Conservation (phyloP, 2,797 vertebrate species). For the Prionace glauca region DNA sequence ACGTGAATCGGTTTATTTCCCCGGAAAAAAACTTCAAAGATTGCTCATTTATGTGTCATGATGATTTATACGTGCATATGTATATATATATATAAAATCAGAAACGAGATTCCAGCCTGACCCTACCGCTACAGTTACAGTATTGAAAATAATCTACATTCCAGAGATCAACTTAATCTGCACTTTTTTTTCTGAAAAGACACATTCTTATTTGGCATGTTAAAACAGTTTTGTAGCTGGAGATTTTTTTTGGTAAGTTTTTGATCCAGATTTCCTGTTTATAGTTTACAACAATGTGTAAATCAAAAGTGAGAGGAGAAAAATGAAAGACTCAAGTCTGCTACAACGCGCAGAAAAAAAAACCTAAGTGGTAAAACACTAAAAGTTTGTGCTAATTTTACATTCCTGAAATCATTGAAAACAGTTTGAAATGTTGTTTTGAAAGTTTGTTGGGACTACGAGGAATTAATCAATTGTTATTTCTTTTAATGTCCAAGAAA, state of each 20-base stretch:
- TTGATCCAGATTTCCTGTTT: neutral
- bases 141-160: neutral
- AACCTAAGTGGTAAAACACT: neutral
- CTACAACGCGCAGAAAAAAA: neutral
- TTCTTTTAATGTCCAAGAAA: neutral
- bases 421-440: neutral
- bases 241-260: slow-evolving; percentile 6
- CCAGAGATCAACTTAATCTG: neutral
- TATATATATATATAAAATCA: neutral
- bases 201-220: neutral
- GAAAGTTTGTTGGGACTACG: neutral
- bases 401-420: neutral
- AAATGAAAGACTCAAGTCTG: neutral
- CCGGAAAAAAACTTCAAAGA: slow-evolving; percentile 1
- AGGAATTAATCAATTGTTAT: neutral
- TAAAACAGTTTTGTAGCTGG: no score
- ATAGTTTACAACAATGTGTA: neutral
- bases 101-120: neutral
- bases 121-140: no score
- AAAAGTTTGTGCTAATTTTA: neutral
- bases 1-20: slow-evolving; percentile 26
- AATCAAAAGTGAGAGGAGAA: neutral
- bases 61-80: slow-evolving; percentile 10
- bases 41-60: slow-evolving; percentile 29
- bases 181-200: neutral